Evolutionary conservation across 2,113 vertebrate species (phyloP).

Genomic region (Calidris pygmaea): DNA sequence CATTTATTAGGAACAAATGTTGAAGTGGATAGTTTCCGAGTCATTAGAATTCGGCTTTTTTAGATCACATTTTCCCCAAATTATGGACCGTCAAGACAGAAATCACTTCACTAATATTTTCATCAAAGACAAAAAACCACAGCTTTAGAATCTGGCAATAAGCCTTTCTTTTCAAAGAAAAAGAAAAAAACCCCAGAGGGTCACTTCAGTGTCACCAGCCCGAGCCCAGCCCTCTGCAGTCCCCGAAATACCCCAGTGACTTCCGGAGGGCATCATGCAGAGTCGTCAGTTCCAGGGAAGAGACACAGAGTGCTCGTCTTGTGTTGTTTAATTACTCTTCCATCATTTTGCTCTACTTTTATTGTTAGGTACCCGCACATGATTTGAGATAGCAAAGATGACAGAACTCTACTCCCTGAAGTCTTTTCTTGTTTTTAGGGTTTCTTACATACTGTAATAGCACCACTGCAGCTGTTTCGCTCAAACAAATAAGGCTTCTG

Average conservation of each 20-base stretch:
- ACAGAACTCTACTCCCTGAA: neutral
- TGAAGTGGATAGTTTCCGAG: neutral
- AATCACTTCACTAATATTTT: neutral
- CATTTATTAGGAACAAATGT: neutral
- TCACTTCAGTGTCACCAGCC: neutral
- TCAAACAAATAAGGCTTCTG: conserved; percentile 8
- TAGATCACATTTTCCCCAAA: neutral
- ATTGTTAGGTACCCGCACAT: neutral
- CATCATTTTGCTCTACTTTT: neutral
- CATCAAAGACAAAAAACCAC: neutral
- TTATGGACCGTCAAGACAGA: neutral
- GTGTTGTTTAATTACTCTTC: neutral
- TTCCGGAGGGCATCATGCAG: neutral
- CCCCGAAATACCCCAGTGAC: neutral
- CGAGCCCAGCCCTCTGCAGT: neutral
- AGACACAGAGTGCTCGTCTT: neutral
- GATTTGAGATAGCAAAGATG: neutral
- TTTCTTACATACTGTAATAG: neutral
- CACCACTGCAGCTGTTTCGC: neutral
- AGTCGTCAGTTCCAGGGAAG: neutral
- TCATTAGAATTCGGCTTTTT: neutral
- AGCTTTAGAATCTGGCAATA: neutral
- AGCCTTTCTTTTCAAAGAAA: neutral
- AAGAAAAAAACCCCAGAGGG: neutral
- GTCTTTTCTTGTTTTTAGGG: neutral